A percentile compares a stretch with the other conserved stretches of the same genome.
Evolutionary conservation across 2,797 vertebrate species (phyloP).

Genomic region (Enteromius afrohamiltoni): DNA sequence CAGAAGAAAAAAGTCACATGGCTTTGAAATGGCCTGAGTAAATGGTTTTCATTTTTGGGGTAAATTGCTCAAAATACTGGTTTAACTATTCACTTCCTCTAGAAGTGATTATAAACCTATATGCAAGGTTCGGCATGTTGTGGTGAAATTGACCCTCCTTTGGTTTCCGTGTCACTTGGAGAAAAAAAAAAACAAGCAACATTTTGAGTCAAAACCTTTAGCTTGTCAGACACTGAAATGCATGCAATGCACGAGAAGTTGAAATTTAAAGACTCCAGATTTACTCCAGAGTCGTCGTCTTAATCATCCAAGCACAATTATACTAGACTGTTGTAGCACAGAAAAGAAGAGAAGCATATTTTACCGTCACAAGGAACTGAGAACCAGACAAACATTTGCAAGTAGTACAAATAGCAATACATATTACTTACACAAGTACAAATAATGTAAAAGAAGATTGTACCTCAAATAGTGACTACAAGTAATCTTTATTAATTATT

Average conservation of each 20-base stretch:
- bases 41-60: not conserved
- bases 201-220: not conserved
- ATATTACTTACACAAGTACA: not conserved
- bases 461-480: not conserved
- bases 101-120: not conserved
- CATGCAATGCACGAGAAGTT: not conserved
- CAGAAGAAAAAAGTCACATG: slow-evolving; percentile 3
- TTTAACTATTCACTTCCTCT: not conserved
- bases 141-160: not conserved
- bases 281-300: not conserved
- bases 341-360: not conserved
- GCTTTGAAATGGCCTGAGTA: not conserved
- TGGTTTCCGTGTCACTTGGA: not conserved
- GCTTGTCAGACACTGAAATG: not conserved
- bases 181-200: not conserved
- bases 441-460: not conserved
- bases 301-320: not conserved
- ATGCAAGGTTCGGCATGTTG: not conserved
- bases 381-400: not conserved
- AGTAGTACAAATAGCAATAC: not conserved
- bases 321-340: not conserved
- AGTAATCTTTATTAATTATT: too few species aligned
- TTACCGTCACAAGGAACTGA: not conserved
- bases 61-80: not conserved
- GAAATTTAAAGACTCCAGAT: not conserved